A percentile compares a stretch with the other conserved stretches of the same genome.
These are phyloP conservation scores for Prolemur simus DNA, from an alignment of 2,113 vertebrate genomes.

Conservation along the genomic window DNA sequence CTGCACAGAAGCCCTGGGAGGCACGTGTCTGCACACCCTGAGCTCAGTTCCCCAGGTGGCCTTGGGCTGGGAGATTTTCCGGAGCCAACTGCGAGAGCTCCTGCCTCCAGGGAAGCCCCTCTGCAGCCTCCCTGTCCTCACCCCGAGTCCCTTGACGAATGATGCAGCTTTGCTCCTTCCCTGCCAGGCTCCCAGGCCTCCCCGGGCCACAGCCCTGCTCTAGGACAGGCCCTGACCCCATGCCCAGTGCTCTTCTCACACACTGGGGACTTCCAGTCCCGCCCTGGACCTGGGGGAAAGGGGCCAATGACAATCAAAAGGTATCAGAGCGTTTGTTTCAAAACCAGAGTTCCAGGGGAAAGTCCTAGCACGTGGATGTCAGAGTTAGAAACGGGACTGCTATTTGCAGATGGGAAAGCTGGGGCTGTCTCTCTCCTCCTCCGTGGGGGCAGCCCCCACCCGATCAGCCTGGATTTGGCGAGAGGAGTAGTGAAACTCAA, in stretches of 20 bases:
- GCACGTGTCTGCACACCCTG: no score
- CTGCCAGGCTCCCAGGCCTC: neutral
- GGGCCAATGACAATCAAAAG: neutral
- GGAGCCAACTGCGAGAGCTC: no score
- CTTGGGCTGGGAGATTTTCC: neutral
- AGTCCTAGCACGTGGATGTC: neutral
- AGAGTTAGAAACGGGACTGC: neutral
- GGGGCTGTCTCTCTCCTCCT: no score
- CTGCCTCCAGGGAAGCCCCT: neutral
- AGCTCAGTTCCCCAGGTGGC: neutral
- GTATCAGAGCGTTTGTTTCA: neutral
- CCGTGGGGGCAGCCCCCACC: neutral
- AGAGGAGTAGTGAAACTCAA: neutral
- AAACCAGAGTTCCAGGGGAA: neutral
- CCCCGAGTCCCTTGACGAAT: accelerated
- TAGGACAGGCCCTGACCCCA: neutral
- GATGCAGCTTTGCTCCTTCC: neutral
- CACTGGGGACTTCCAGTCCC: neutral
- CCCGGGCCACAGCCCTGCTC: neutral
- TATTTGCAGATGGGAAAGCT: neutral
- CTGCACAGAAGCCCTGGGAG: neutral
- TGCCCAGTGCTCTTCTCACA: neutral
- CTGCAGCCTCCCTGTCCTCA: neutral
- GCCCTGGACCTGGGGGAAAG: neutral
- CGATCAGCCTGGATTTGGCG: accelerated